Conservation (phyloP, 1,140 invertebrate species). For the Megathymus violae region DNA sequence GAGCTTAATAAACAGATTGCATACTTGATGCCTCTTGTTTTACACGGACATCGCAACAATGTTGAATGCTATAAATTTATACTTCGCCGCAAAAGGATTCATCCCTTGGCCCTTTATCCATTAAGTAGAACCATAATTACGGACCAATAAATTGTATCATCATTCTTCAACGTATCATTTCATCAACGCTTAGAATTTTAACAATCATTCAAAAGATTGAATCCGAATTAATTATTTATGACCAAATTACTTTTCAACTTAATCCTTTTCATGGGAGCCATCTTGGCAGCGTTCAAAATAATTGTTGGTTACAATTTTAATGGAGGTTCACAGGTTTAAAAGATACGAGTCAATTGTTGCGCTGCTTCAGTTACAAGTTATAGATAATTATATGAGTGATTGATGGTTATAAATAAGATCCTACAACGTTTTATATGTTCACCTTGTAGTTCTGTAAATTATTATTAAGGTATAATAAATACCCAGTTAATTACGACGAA, state of each 20-base stretch:
- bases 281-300: constrained; percentile 20
- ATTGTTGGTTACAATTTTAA: constrained; percentile 21
- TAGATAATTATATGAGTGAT: constrained; percentile 5
- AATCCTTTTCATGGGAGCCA: constrained; percentile 14
- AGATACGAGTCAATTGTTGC: background rate
- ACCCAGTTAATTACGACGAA: too few species aligned
- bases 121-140: constrained; percentile 14
- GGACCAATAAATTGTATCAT: constrained; percentile 20
- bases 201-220: constrained; percentile 21
- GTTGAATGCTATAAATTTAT: too few species aligned
- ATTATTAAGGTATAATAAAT: too few species aligned
- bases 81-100: background rate
- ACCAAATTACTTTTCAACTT: constrained; percentile 2
- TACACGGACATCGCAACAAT: too few species aligned
- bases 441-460: constrained; percentile 1
- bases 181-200: constrained; percentile 7
- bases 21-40: background rate
- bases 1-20: too few species aligned
- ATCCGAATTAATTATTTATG: constrained; percentile 19
- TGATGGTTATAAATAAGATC: constrained; percentile 42
- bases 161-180: constrained; percentile 30
- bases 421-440: constrained; percentile 31
- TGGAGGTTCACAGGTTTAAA: constrained; percentile 27
- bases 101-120: background rate
- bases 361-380: background rate